Base-by-base conservation (phyloP, 2,888 invertebrate species). In the Tuta absoluta region DNA sequence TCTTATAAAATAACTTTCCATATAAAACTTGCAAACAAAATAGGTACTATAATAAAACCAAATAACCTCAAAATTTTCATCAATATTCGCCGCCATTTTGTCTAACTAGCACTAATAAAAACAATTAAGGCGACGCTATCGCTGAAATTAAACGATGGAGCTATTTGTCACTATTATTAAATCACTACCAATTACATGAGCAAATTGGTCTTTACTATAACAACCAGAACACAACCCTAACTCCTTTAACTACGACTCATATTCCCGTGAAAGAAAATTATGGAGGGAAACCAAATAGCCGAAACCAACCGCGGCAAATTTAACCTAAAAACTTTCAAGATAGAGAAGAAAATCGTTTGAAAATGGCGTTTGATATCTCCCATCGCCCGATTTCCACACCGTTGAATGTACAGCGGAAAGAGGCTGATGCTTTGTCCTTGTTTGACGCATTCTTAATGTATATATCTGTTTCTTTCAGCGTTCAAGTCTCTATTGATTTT, bases 81-180 rank as follows among this genome's bases (percentile, higher is more conserved):
- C 53, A 53, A 28, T 45, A 37, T 63, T 60, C 38, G 38, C 62
- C 62, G 68, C 69, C 69, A 69, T 69, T 68, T 69, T 67, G 45
- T 45, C 60, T 65, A 63, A 60, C 64, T 23, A 63, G 48, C 65
- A 33, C 68, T 73, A 84, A 84, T 83, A 81, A 82, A 79, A 80
- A 77, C 78, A 81, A 83, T 84, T 77, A 77, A 64, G 74, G 69
- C 51, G 48, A 64, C 65, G 63, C 69, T 51, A 41, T 61, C 58
- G 66, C 60, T 62, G 75, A 77, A 51, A 77, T 78, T 78, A 78
- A 77, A 74, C 77, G 74, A 75, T 76, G 75, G 70, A 63, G 68
- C 62, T 76, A 82, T 85, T 79, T 77, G 82, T 81, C 82, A 82
- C 79, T 81, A 84, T 85, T 85, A 85, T 78, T 75, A 83, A 84